Base-by-base conservation (phyloP, 2,888 invertebrate species). In the Saturnia japonica region DNA sequence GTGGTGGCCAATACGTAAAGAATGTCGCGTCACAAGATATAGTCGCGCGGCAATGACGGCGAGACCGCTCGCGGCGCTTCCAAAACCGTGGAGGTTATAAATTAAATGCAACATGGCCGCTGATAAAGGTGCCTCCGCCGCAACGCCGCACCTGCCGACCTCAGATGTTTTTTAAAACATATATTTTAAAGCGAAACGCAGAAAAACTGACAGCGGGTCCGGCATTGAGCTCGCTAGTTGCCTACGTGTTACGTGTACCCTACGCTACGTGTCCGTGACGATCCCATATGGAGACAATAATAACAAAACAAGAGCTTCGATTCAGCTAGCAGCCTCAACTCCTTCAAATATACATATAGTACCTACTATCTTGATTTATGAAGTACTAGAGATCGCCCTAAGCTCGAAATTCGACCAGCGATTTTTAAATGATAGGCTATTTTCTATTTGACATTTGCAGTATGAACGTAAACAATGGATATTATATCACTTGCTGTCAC, bases 61-160 rank as follows among this genome's bases (percentile, higher is more conserved):
- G 57, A 7, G 87, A 87, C 89, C 89, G 88, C 89, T 88, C 86
- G 88, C 88, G 86, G 88, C 87, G 88, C 87, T 83, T 80, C 86
- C 88, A 81, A 85, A 83, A 84, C 86, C 85, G 85, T 80, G 80
- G 82, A 80, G 81, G 80, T 88, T 82, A 90, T 89, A 89, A 89
- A 89, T 89, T 87, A 76, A 85, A 87, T 85, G 51, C 81, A 82
- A 84, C 87, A 86, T 80, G 85, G 75, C 82, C 82, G 85, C 85
- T 85, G 87, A 88, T 86, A 88, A 88, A 87, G 87, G 86, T 80
- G 80, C 83, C 83, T 51, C 34, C 34, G 78, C 77, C 78, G 79
- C 78, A 81, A 86, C 78, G 79, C 78, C 81, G 86, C 89, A 89
- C 89, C 89, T 89, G 89, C 88, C 85, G 83, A 71, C 78, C 77